A percentile compares a stretch with the other conserved stretches of the same genome.
These are phyloP conservation scores for Megaceryle maxima DNA, from an alignment of 2,113 vertebrate genomes.

Conservation along the genomic window DNA sequence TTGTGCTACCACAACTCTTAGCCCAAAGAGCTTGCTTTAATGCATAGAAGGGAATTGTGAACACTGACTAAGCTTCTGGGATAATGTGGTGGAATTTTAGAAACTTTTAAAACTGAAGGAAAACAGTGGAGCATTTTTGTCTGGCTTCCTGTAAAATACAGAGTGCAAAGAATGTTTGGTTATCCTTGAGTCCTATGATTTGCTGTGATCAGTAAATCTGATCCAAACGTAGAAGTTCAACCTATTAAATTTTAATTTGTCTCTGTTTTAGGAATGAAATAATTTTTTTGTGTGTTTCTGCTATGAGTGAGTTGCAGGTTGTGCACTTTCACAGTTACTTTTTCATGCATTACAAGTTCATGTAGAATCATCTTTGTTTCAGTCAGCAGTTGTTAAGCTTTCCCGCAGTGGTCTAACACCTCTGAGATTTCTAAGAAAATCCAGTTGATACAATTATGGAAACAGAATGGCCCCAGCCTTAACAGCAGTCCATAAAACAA, in stretches of 20 bases:
- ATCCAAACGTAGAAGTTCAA: not conserved
- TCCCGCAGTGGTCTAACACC: not conserved
- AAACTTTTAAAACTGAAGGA: not conserved
- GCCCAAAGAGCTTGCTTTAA: not conserved
- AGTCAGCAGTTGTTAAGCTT: constrained; percentile 16
- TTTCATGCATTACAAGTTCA: not conserved
- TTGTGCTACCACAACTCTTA: not conserved
- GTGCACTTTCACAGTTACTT: not conserved
- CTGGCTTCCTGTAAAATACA: not conserved
- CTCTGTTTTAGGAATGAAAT: not conserved
- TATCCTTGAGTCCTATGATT: not conserved
- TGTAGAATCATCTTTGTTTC: not conserved
- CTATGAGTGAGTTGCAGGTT: not conserved
- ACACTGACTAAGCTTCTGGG: not conserved
- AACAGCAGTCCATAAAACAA: not conserved
- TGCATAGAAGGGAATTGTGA: not conserved
- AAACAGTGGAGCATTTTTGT: not conserved
- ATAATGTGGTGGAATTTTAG: not conserved
- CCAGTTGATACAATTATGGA: not conserved
- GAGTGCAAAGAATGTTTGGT: not conserved
- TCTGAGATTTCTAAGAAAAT: not conserved
- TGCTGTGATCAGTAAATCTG: not conserved
- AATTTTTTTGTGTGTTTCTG: not conserved
- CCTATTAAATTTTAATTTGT: not conserved
- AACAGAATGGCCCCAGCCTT: not conserved